These are phyloP conservation scores for Plagiodera versicolora DNA, from an alignment of 2,888 invertebrate species.

Conservation along the genomic window DNA sequence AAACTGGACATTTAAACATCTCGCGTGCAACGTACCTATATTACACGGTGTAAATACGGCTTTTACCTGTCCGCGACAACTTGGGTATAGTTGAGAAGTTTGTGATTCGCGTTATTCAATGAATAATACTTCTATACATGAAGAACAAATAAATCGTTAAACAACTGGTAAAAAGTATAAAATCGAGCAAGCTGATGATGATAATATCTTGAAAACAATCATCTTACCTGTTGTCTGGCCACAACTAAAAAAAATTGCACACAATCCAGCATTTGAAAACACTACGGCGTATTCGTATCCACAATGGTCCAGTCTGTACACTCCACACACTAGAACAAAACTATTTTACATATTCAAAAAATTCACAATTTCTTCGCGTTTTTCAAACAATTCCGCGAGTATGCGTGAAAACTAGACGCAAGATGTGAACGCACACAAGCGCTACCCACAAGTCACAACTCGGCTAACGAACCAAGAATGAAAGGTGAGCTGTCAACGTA, in stretches of 20 bases:
- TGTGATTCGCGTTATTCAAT: neutral
- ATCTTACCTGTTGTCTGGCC: conserved; percentile 45
- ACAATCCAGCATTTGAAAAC: conserved; percentile 31
- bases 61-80: conserved; percentile 48
- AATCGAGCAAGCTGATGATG: neutral
- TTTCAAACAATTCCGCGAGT: conserved; percentile 29
- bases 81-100: conserved; percentile 42
- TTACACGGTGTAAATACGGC: conserved; percentile 48
- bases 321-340: conserved; percentile 28
- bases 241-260: conserved; percentile 41
- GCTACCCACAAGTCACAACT: conserved; percentile 19
- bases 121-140: neutral
- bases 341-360: conserved; percentile 26
- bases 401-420: conserved; percentile 29
- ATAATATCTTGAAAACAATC: conserved; percentile 18
- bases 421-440: conserved; percentile 23
- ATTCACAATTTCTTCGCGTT: conserved; percentile 21
- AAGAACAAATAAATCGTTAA: neutral
- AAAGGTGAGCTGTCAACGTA: conserved; percentile 2
- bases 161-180: neutral
- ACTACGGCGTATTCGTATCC: conserved; percentile 19
- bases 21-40: conserved; percentile 37
- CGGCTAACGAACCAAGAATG: conserved; percentile 25
- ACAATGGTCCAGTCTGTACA: conserved; percentile 23
- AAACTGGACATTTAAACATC: conserved; percentile 49